Evolutionary conservation across 1,140 invertebrate species (phyloP).

Genomic region (Aphis gossypii): DNA sequence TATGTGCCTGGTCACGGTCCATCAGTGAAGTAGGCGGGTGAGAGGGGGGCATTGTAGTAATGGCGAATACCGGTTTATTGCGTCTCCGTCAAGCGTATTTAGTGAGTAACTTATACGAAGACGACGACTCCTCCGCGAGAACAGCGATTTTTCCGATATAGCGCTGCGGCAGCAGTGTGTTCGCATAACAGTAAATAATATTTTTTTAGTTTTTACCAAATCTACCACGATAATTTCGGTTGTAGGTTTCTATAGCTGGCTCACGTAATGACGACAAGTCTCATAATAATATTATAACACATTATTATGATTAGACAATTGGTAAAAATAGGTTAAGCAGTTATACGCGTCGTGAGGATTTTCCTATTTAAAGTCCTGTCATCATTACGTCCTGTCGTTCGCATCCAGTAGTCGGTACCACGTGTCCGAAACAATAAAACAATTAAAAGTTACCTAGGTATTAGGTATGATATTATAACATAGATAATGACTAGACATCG

Average conservation of each 20-base stretch:
- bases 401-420: not conserved
- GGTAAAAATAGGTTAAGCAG: not conserved
- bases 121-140: not conserved
- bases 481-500: no score
- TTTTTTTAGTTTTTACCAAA: not conserved
- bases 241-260: not conserved
- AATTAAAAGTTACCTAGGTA: not conserved
- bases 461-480: no score
- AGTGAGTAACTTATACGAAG: not conserved
- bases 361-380: not conserved
- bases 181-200: not conserved
- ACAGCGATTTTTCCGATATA: not conserved
- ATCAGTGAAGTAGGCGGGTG: not conserved
- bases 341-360: not conserved
- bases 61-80: conserved; percentile 54
- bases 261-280: not conserved
- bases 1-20: conserved; percentile 36
- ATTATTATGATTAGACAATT: not conserved
- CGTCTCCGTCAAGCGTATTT: not conserved
- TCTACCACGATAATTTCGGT: not conserved
- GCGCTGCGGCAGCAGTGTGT: not conserved
- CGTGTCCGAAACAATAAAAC: not conserved
- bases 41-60: conserved; percentile 17
- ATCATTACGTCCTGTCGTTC: not conserved
- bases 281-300: not conserved